A percentile compares a stretch with the other conserved stretches of the same genome.
phyloP scores from a whole-genome alignment of 1,140 invertebrate species.

The Daktulosphaira vitifoliae region DNA sequence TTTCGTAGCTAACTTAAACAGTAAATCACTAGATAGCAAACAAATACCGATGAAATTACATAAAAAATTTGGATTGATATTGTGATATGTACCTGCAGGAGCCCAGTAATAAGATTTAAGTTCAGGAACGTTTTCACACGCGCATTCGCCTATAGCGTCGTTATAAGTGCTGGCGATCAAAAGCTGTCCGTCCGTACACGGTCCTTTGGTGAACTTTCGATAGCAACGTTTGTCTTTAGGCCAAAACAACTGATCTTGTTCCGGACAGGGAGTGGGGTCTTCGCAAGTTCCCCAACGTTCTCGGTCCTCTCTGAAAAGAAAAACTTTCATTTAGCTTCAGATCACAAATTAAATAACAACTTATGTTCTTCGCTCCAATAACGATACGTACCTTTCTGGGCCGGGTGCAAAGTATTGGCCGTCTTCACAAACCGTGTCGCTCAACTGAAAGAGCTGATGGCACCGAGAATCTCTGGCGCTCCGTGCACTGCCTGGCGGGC shows the following conservation, averaged over 20 bases:
- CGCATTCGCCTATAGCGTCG: constrained; percentile 36
- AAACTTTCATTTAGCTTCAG: neutral
- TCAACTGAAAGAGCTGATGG: constrained; percentile 53
- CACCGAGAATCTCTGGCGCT: constrained; percentile 50
- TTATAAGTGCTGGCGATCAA: constrained; percentile 41
- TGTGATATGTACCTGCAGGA: constrained; percentile 33
- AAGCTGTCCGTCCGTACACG: constrained; percentile 62
- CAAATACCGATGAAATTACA: too few relatives aligned
- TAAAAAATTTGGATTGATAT: too few relatives aligned
- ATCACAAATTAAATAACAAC: neutral
- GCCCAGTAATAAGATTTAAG: constrained; percentile 37
- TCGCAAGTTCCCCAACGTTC: constrained; percentile 60
- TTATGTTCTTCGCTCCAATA: neutral
- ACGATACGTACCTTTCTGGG: constrained; percentile 40
- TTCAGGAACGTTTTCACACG: constrained; percentile 35
- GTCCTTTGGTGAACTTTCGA: constrained; percentile 55
- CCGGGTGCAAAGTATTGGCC: constrained; percentile 65
- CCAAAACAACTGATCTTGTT: constrained; percentile 58
- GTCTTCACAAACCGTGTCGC: constrained; percentile 56
- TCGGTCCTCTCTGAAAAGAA: constrained; percentile 25
- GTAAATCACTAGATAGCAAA: too few relatives aligned
- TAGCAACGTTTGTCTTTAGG: constrained; percentile 63
- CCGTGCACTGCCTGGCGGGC: constrained; percentile 65
- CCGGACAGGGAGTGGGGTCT: constrained; percentile 51
- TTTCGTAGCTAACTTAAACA: too few relatives aligned